A percentile compares a stretch with the other conserved stretches of the same genome.
These are phyloP conservation scores for Aphrocallistes beatrix DNA, from an alignment of 37 sponge, comb jelly and placozoan genomes.

Conservation along the genomic window DNA sequence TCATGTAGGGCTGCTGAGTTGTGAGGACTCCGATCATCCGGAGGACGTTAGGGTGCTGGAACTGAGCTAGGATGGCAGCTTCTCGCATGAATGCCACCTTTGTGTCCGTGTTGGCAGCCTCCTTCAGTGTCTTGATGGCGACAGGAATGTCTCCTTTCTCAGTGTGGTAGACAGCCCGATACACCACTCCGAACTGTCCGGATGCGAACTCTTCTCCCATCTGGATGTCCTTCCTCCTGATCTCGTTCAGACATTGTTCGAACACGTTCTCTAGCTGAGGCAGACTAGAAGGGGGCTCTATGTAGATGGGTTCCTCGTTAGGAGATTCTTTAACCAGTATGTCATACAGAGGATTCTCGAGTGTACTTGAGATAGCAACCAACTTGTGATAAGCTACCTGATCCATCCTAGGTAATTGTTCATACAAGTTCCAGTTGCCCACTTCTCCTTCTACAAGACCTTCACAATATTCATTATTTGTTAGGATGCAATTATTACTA, in stretches of 20 bases:
- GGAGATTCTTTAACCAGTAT: too few species aligned
- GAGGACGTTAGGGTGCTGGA: background rate
- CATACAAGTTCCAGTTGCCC: background rate
- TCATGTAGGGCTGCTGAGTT: background rate
- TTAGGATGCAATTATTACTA: too few species aligned
- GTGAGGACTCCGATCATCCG: conserved; percentile 11
- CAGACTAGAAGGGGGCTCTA: background rate
- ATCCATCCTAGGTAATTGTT: background rate
- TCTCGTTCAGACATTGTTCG: background rate
- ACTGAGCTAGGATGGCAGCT: conserved; percentile 21
- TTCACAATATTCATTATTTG: too few species aligned
- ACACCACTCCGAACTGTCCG: conserved; percentile 1
- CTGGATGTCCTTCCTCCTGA: background rate
- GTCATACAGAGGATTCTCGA: too few species aligned
- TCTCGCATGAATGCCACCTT: conserved; percentile 20
- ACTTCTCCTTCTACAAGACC: background rate
- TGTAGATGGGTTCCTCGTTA: too few species aligned
- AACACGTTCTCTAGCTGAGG: background rate
- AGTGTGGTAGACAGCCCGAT: background rate
- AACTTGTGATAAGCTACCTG: too few species aligned
- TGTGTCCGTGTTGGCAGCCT: background rate
- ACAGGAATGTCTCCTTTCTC: conserved; percentile 7
- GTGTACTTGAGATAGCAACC: too few species aligned
- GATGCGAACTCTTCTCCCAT: conserved; percentile 1
- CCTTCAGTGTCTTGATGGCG: conserved; percentile 13